Evolutionary conservation across 2,113 vertebrate species (phyloP), one percentile per base, ranked within the genome.

Genomic region (Erpornis zantholeuca): DNA sequence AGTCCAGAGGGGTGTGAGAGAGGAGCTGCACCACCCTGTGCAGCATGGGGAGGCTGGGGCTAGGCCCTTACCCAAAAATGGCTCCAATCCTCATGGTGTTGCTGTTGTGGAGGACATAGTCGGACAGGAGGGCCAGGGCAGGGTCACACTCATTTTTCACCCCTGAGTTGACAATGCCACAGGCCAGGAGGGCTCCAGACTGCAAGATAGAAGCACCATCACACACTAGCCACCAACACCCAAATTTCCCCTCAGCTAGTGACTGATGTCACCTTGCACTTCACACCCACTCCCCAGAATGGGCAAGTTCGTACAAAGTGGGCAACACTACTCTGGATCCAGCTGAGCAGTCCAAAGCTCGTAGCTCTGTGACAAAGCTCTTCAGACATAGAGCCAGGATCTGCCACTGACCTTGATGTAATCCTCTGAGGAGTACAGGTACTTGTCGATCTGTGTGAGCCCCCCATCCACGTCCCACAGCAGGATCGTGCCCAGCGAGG

Each of bases 71-170:
- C 99, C 99, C 99, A 97, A 99, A 99, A 97, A 99, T 99, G 96
- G 99, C 99, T 38, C 99, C 99, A 57, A 99, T 99, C 96, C 99
- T 98, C 99, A 99, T 99, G 79, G 98, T 98, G 83, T 99, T 99
- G 97, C 99, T 99, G 97, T 99, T 99, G 97, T 99, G 99, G 15
- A 99, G 98, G 70, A 99, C 99, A 2, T 99, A 99, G 96, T 99
- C 99, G 0, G 99, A 99, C 9, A 99, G 98, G 53, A 99, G 98
- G 5, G 99, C 99, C 42, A 99, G 97, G 60, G 99, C 99, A 6
- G 99, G 99, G 88, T 99, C 99, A 83, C 99, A 99, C 83, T 99
- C 99, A 3, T 99, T 99, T 96, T 99, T 99, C 80, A 99, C 99
- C 4, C 99, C 99, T 0, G 99, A 99, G 96, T 99, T 99, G 87